These are phyloP conservation scores for Acrobasis suavella DNA, from an alignment of 2,888 invertebrate species.

Conservation along the genomic window DNA sequence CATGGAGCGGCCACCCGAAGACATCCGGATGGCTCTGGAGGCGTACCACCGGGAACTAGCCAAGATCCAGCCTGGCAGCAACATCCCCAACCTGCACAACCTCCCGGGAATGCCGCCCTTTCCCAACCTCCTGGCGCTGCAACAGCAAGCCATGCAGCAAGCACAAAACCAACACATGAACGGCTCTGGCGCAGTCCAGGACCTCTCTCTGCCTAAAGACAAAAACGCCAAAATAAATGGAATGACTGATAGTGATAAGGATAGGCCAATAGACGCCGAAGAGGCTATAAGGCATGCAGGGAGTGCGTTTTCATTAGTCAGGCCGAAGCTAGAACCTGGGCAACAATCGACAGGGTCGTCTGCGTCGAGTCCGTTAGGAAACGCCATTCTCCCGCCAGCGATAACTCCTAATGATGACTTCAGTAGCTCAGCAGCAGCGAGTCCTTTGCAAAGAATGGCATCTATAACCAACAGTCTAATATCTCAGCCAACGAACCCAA, in stretches of 20 bases:
- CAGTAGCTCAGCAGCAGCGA: conserved; percentile 90
- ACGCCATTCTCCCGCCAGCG: conserved; percentile 92
- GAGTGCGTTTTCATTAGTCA: conserved; percentile 93
- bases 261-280: conserved; percentile 82
- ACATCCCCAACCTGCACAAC: conserved; percentile 81
- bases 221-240: conserved; percentile 85
- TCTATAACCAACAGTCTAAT: conserved; percentile 98
- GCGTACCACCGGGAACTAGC: conserved; percentile 96
- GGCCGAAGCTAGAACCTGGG: conserved; percentile 92
- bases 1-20: conserved; percentile 86
- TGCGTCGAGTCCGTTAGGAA: conserved; percentile 92
- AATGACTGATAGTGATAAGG: conserved; percentile 86
- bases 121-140: conserved; percentile 88
- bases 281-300: conserved; percentile 89
- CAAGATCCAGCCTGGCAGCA: conserved; percentile 89
- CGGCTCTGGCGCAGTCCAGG: conserved; percentile 88
- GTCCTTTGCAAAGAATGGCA: conserved; percentile 98
- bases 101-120: conserved; percentile 82
- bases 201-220: conserved; percentile 92
- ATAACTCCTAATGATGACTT: conserved; percentile 92
- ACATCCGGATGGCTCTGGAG: conserved; percentile 93
- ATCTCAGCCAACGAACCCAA: conserved; percentile 93
- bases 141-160: conserved; percentile 83
- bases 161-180: conserved; percentile 82
- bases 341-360: conserved; percentile 88